Evolutionary conservation across 2,888 invertebrate species (phyloP).

Genomic region (Chironomus riparius): DNA sequence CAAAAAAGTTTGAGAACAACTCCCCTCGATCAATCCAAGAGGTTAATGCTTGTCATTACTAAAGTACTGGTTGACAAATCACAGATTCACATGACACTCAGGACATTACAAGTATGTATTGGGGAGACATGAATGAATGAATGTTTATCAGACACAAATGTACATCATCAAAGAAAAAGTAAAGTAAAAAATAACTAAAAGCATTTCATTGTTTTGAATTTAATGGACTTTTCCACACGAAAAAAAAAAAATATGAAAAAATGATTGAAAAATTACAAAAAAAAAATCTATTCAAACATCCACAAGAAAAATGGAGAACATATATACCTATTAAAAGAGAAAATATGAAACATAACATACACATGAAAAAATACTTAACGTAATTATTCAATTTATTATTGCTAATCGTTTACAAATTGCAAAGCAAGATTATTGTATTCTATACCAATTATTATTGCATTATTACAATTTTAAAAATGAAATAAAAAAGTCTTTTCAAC

Average conservation of each 20-base stretch:
- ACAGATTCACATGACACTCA: too few species aligned
- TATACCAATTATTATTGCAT: constrained; percentile 5
- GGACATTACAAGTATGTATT: too few species aligned
- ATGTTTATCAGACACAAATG: too few species aligned
- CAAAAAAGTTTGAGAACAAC: too few species aligned
- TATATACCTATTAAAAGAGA: background rate
- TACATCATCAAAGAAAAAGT: too few species aligned
- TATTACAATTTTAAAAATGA: background rate
- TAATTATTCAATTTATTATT: constrained; percentile 22
- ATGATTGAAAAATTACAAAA: background rate
- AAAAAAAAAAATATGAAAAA: too few species aligned
- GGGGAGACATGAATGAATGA: too few species aligned
- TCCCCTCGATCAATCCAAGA: too few species aligned
- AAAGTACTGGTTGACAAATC: too few species aligned
- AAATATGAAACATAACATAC: background rate
- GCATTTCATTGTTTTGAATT: background rate
- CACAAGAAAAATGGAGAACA: background rate
- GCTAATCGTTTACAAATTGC: constrained; percentile 22
- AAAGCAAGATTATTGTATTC: constrained; percentile 1
- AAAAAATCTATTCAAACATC: too few species aligned
- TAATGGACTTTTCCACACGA: background rate
- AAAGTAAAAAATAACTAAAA: too few species aligned
- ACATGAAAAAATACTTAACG: background rate
- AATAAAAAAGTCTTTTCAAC: constrained; percentile 5
- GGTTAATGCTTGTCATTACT: too few species aligned